Base-by-base conservation (phyloP, 2,888 invertebrate species). In the Parnassius glacialis region DNA sequence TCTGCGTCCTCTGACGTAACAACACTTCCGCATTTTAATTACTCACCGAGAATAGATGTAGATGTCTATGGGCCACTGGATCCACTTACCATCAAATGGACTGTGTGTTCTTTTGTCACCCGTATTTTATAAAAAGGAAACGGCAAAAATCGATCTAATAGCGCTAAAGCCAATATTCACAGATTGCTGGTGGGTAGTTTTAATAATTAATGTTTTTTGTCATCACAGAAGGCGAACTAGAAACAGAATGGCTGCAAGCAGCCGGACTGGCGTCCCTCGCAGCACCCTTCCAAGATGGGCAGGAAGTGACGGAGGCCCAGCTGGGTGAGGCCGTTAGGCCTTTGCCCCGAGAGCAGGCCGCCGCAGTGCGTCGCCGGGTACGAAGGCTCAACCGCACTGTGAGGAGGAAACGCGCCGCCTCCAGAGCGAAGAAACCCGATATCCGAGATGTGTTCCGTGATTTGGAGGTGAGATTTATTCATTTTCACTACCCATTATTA, bases 381-480 rank as follows among this genome's bases (percentile, higher is more conserved):
- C 92, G 94, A 61, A 94, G 95, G 10, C 92, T 96, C 62, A 97
- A 96, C 85, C 94, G 95, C 66, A 96, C 96, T 1, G 93, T 96
- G 44, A 92, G 95, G 59, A 93, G 93, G 74, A 85, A 90, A 65
- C 91, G 93, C 57, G 92, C 93, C 1, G 90, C 89, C 45, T 84
- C 88, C 16, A 75, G 90, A 56, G 85, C 94, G n/a, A 93, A 94
- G 65, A 95, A 95, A 74, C 95, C 95, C 12, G 97, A 97, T 80
- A 96, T 97, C 65, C 88, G 97, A 71, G 96, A 97, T 85, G 95
- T 97, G 57, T 95, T 96, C 77, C 94, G 95, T 81, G 96, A 96
- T 85, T 92, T 95, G 68, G 96, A 96, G 93, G 96, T 96, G 76
- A 88, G 88, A 73, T 13, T 50, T 10, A 34, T 12, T 50, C 20